Evolutionary conservation across 1,140 invertebrate species (phyloP), one percentile per base, ranked within the genome.

Genomic region (Harpegnathos saltator): DNA sequence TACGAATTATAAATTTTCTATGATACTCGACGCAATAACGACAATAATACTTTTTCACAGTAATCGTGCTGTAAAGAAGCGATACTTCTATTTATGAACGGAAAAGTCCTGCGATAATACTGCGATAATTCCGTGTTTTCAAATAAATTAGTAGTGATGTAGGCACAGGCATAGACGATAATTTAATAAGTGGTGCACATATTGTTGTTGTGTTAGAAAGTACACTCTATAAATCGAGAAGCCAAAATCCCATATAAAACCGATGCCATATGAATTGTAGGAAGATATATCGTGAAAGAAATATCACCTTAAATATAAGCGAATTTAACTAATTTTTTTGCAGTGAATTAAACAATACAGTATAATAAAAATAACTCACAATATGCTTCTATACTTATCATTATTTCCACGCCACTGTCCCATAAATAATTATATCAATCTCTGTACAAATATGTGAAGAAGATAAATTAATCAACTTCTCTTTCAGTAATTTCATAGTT

Each of bases 191-290:
- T 65, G 26, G 33, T 24, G 48, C 24, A 58, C 44, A 71, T 71
- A 44, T 71, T 1, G 5, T 58, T 29, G 58, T 78, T 61, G 14
- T 7, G 17, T n/a, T n/a, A 58, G 11, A 71, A 65, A 80, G 7
- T 17, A 15, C 17, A 58, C 52, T 78, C 50, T 44, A 65, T 65
- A 71, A 71, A 58, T 38, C 22, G 48, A 71, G 58, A 50, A 78
- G 44, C 24, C 44, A 69, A 68, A 54, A 5, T 69, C 12, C 3
- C 56, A 44, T 78, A 38, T 78, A 44, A 68, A 22, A 54, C 5
- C 9, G 3, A 78, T n/a, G n/a, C 14, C 44, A 58, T 19, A 22
- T 44, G 72, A 4, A 44, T 59, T 11, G 5, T 44, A 44, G 22
- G 44, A n/a, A 58, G 56, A 78, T 68, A 68, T 38, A 54, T 1